A percentile compares a stretch with the other conserved stretches of the same genome.
Evolutionary conservation across 2,888 invertebrate genomes (phyloP).

Genomic region (Strigamia transsilvanica): DNA sequence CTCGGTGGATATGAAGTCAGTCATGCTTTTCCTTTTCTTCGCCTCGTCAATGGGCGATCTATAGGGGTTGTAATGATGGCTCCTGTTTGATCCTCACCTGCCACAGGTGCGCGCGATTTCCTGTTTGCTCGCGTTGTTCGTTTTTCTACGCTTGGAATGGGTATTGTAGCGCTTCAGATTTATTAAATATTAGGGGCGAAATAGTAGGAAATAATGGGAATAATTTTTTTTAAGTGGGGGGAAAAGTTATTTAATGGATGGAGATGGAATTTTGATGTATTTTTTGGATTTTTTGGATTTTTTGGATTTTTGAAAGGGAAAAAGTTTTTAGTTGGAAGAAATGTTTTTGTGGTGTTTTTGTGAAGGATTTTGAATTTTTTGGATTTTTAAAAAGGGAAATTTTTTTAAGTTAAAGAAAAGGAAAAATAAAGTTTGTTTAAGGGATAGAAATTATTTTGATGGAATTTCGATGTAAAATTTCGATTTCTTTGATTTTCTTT

Average conservation of each 20-base stretch:
- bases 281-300: too few species aligned
- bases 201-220: not conserved
- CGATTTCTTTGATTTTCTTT: not conserved
- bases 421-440: not conserved
- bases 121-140: not conserved
- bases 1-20: slow-evolving; percentile 7
- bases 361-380: not conserved
- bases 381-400: not conserved
- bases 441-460: not conserved
- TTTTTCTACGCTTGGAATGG: not conserved
- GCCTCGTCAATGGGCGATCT: not conserved
- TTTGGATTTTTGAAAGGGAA: not conserved
- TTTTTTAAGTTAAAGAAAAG: not conserved
- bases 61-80: slow-evolving; percentile 38
- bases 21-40: slow-evolving; percentile 22
- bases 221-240: too few species aligned
- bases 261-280: not conserved
- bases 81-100: slow-evolving; percentile 43
- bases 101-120: slow-evolving; percentile 37
- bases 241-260: too few species aligned
- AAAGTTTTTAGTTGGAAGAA: not conserved
- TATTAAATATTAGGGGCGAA: slow-evolving; percentile 7
- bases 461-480: not conserved
- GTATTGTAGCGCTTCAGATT: not conserved
- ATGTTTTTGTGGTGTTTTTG: too few species aligned